phyloP scores from a whole-genome alignment of 2,113 vertebrate species.

The Ochotona curzoniae region DNA sequence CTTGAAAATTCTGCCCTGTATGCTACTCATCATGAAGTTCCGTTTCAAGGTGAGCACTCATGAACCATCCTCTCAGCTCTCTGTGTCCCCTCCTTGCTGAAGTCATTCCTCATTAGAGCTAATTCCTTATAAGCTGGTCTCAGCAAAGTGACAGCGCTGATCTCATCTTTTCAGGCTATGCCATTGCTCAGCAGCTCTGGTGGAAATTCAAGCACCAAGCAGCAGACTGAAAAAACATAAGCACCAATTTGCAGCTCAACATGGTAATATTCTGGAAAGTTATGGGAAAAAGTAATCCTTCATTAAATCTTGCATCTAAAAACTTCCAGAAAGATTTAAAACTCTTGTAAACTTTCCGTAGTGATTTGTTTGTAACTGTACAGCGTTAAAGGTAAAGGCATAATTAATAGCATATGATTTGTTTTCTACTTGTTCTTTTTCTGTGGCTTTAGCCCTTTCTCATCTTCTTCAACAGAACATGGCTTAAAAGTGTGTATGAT shows the following conservation, averaged over 20 bases:
- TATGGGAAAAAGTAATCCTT: background rate
- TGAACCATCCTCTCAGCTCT: background rate
- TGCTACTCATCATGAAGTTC: conserved; percentile 30
- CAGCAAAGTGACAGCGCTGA: background rate
- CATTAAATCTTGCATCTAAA: background rate
- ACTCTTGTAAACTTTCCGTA: background rate
- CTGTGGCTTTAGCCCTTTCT: background rate
- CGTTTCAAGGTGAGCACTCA: background rate
- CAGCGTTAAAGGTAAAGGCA: background rate
- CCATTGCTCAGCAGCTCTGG: conserved; percentile 56
- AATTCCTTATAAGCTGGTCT: conserved; percentile 24
- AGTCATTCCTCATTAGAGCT: conserved; percentile 52
- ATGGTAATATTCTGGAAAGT: conserved; percentile 25
- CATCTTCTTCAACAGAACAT: background rate
- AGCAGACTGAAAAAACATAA: background rate
- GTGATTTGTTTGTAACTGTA: background rate
- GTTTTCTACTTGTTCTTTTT: background rate
- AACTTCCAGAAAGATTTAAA: conserved; percentile 8
- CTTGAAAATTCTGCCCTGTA: conserved; percentile 39
- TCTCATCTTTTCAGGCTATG: background rate
- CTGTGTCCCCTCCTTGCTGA: background rate
- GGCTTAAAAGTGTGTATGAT: background rate
- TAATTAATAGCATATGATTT: background rate
- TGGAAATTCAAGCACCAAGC: conserved; percentile 42
- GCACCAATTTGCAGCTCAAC: conserved; percentile 52